Conservation (phyloP, 2,797 vertebrate species). For the Artibeus lituratus region DNA sequence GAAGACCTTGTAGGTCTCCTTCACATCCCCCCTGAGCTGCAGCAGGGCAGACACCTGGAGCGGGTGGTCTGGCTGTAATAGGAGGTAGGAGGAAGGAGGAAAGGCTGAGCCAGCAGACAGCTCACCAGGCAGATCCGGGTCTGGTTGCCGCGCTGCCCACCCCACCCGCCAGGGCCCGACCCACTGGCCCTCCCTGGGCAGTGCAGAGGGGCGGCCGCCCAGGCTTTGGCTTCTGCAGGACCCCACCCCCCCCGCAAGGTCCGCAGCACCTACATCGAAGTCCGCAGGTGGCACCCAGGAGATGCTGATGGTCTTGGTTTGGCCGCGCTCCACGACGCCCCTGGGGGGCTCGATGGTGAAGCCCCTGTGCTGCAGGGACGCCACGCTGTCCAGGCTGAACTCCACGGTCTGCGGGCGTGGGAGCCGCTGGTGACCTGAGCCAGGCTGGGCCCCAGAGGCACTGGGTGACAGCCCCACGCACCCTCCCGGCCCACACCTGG, state of each 20-base stretch:
- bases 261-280: constrained; percentile 80
- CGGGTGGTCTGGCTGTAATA: constrained; percentile 84
- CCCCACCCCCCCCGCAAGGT: no score
- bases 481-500: background rate
- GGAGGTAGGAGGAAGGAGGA: background rate
- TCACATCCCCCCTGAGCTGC: constrained; percentile 86
- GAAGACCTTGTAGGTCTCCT: constrained; percentile 85
- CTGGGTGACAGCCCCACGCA: rapidly evolving
- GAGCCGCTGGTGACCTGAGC: rapidly evolving
- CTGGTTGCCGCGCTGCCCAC: background rate
- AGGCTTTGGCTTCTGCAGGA: background rate
- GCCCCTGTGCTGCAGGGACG: constrained; percentile 84
- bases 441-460: background rate
- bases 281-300: constrained; percentile 88
- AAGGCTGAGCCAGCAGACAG: background rate
- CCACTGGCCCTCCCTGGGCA: background rate
- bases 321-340: constrained; percentile 85
- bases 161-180: no score
- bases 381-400: constrained; percentile 84
- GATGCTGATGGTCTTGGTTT: constrained; percentile 82
- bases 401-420: constrained; percentile 81
- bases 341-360: constrained; percentile 85
- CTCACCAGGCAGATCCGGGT: rapidly evolving
- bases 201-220: background rate
- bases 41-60: constrained; percentile 84